Percentiles rank a stretch among this genome's conserved stretches.
These are phyloP conservation scores for Amphiprion percula DNA, from an alignment of 2,113 vertebrate genomes.

Conservation along the genomic window DNA sequence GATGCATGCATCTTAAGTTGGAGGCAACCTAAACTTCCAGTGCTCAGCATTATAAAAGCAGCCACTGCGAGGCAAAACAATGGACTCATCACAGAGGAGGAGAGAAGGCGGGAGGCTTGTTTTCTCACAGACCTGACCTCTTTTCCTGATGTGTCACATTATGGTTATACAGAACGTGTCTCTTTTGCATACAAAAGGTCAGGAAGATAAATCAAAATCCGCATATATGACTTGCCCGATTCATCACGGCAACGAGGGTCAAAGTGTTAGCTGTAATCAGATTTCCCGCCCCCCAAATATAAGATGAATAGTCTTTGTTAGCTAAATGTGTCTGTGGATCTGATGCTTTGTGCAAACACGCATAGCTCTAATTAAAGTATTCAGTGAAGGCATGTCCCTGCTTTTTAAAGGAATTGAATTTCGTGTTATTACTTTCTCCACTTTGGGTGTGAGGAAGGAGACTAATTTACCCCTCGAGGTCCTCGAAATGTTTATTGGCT, in stretches of 20 bases:
- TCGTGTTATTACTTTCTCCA: conserved; percentile 64
- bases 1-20: conserved; percentile 23
- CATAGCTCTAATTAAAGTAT: conserved; percentile 70
- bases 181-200: conserved; percentile 88
- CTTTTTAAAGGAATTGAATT: conserved; percentile 63
- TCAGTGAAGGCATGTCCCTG: conserved; percentile 55
- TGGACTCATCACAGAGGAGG: conserved; percentile 64
- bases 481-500: conserved; percentile 82
- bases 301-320: conserved; percentile 75
- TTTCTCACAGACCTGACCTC: conserved; percentile 82
- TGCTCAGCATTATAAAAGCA: conserved; percentile 63
- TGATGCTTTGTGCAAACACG: conserved; percentile 65
- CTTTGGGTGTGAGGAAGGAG: conserved; percentile 72
- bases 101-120: conserved; percentile 61
- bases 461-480: conserved; percentile 83
- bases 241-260: conserved; percentile 81
- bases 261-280: conserved; percentile 79
- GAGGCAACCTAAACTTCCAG: conserved; percentile 46
- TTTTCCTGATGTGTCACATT: conserved; percentile 84
- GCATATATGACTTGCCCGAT: conserved; percentile 76
- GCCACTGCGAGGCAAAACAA: conserved; percentile 71
- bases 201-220: conserved; percentile 85
- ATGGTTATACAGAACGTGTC: conserved; percentile 74
- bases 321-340: conserved; percentile 52
- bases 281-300: conserved; percentile 56